Base-by-base conservation (phyloP, 1,140 invertebrate genomes). In the Acromyrmex charruanus region DNA sequence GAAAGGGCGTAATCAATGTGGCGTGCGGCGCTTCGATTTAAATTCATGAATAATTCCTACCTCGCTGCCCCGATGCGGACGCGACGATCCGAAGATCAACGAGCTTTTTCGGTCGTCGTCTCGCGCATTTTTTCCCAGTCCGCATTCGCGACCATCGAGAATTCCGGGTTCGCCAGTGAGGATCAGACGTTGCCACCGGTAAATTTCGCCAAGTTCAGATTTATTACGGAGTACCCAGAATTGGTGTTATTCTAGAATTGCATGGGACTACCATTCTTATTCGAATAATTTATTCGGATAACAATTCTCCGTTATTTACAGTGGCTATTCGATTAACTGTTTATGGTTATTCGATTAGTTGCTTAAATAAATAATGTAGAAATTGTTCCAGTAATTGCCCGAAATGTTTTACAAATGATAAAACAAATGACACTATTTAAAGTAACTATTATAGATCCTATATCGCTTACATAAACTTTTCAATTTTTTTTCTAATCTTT, bases 31-130 rank as follows among this genome's bases (percentile, higher is more conserved):
- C 86, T 91, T 90, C 88, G 89, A 92, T 92, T 93, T 93, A 92
- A 93, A 93, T 94, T 94, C 93, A 94, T 94, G 93, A 94, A 94
- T 93, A 94, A 94, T 94, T 94, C 92, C 87, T 68, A 21, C 63
- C 68, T 53, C 63, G 53, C 81, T 18, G n/a, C 10, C 31, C 44
- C 31, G 63, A n/a, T 51, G 39, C 61, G 53, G 35, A 39, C 35
- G 35, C 80, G 35, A 14, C 65, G 55, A 35, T 82, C 51, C 86
- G 72, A 90, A 90, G 89, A 90, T 91, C 89, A 66, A 91, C 89
- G 89, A 90, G 86, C 58, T 88, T 51, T 82, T 86, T 71, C 49
- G 16, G 59, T 58, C 25, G 12, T 65, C 69, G 21, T 74, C 49
- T 75, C 61, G 21, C 44, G 55, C 68, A 58, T 74, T 74, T 74